Evolutionary conservation across 1,140 invertebrate species (phyloP).

Genomic region (Scaptomyza pallida): DNA sequence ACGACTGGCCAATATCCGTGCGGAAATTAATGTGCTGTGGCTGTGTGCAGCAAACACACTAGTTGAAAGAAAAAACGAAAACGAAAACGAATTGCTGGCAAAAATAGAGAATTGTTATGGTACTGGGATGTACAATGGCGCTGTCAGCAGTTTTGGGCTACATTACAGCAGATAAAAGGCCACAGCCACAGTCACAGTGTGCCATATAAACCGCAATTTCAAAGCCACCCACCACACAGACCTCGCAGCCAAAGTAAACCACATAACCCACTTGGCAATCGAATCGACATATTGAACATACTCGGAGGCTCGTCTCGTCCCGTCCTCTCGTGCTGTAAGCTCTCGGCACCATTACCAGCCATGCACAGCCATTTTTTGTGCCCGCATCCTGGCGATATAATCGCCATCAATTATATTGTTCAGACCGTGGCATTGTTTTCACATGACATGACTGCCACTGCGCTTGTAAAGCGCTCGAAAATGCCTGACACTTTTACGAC

Average conservation of each 20-base stretch:
- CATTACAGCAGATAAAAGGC: slow-evolving; percentile 56
- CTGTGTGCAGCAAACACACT: slow-evolving; percentile 40
- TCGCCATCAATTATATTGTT: slow-evolving; percentile 73
- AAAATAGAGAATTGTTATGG: slow-evolving; percentile 18
- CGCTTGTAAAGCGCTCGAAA: slow-evolving; percentile 20
- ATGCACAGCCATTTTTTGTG: slow-evolving; percentile 27
- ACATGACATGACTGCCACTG: slow-evolving; percentile 36
- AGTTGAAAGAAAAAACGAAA: neutral
- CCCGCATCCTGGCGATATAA: slow-evolving; percentile 40
- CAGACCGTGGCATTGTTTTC: slow-evolving; percentile 52
- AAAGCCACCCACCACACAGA: slow-evolving; percentile 1
- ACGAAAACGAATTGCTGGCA: slow-evolving; percentile 4
- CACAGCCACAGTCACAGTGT: too few species aligned
- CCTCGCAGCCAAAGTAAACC: slow-evolving; percentile 4
- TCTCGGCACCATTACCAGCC: neutral
- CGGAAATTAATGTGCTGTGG: slow-evolving; percentile 77
- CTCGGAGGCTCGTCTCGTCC: slow-evolving; percentile 10
- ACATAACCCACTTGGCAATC: slow-evolving; percentile 34
- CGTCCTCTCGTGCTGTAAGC: neutral
- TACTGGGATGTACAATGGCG: slow-evolving; percentile 45
- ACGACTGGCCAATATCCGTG: slow-evolving; percentile 69
- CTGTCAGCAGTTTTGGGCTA: slow-evolving; percentile 66
- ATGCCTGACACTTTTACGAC: slow-evolving; percentile 4
- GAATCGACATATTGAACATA: slow-evolving; percentile 66
- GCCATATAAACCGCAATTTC: slow-evolving; percentile 51